Evolutionary conservation across 2,797 vertebrate species (phyloP), one percentile per base, ranked within the genome.

Genomic region (Macropus fuliginosus): DNA sequence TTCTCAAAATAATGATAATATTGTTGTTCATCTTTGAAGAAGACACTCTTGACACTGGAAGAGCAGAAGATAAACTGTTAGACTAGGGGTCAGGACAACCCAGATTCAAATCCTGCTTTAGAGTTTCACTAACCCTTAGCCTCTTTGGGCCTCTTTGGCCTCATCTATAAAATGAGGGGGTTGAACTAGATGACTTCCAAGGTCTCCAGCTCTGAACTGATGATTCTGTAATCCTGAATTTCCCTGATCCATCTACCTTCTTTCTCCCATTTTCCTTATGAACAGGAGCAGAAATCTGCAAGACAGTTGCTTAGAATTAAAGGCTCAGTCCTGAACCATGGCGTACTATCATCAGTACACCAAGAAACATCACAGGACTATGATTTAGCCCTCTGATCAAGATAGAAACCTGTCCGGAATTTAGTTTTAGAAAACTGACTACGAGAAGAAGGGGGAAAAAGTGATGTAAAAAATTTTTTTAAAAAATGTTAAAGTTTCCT

Each of bases 221-320:
- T 27, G 21, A 46, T 81, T 81, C 21, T 46, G 6, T 46, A 46
- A 81, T 10, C 90, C n/a, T 94, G 91, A 95, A 14, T 81, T 92
- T 57, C 54, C 3, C 3, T 87, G 28, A 91, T 91, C 93, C 21
- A 12, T 56, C 31, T 95, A 54, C 89, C 24, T 11, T 94, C 92
- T 93, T 92, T 2, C 93, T 96, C 95, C 66, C 74, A 46, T 81
- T 94, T 96, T 24, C 27, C 92, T 91, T 81, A 81, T 46, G 40
- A 46, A 81, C 2, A 27, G 74, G 2, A 46, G 9, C 74, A 46
- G 1, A 46, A 81, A 81, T 81, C 46, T 81, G 40, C 74, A 46
- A 81, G 27, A 46, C 21, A 46, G 40, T 40, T 81, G 40, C 40
- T 46, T 46, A 40, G 21, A 27, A 5, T 24, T 46, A 11, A 46